These are phyloP conservation scores for Heliconius congener DNA, from an alignment of 1,140 invertebrate species.

Conservation along the genomic window DNA sequence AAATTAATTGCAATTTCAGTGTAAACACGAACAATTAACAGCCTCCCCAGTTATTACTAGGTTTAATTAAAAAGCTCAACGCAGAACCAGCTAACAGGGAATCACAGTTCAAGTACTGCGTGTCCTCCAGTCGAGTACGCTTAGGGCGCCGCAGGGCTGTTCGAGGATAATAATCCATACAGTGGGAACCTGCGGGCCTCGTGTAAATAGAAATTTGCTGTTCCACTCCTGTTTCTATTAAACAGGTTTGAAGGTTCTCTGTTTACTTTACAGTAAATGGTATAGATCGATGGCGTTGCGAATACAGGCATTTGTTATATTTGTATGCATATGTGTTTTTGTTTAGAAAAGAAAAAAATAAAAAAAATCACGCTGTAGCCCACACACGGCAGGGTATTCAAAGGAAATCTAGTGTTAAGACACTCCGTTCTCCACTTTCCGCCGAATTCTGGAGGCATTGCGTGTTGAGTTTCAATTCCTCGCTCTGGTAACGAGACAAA, in stretches of 20 bases:
- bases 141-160: conserved; percentile 50
- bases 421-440: too few species aligned
- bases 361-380: too few species aligned
- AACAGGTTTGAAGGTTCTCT: conserved; percentile 13
- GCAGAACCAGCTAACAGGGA: conserved; percentile 60
- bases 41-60: conserved; percentile 51
- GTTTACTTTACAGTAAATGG: conserved; percentile 11
- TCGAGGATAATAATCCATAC: conserved; percentile 48
- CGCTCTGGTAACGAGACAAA: too few species aligned
- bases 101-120: conserved; percentile 56
- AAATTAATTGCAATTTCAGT: conserved; percentile 45
- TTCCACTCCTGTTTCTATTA: conserved; percentile 16
- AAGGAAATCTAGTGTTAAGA: too few species aligned
- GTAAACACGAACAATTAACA: conserved; percentile 45
- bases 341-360: too few species aligned
- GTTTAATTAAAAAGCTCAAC: conserved; percentile 74
- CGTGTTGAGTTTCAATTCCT: too few species aligned
- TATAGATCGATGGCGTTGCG: background rate
- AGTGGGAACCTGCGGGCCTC: conserved; percentile 25
- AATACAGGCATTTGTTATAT: background rate
- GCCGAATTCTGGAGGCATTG: too few species aligned
- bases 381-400: too few species aligned
- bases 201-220: conserved; percentile 31
- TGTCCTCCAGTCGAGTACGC: conserved; percentile 53
- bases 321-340: background rate